Percentiles rank a stretch among this genome's conserved stretches.
phyloP scores from a whole-genome alignment of 2,113 vertebrate species.

The Brienomyrus longianalis region DNA sequence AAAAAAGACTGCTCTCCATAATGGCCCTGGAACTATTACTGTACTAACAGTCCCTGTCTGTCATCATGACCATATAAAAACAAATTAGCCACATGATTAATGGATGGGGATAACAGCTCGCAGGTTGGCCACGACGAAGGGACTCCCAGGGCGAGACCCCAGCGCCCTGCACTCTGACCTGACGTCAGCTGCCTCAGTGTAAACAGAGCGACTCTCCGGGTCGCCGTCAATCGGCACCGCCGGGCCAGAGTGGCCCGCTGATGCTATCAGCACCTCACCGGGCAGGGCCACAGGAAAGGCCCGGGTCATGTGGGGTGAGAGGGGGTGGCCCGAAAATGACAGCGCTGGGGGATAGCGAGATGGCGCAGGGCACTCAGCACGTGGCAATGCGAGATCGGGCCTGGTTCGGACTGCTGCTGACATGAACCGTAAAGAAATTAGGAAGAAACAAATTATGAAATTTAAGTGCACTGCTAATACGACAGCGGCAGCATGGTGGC shows the following conservation, averaged over 20 bases:
- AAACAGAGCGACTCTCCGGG: not conserved
- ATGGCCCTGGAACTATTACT: conserved; percentile 32
- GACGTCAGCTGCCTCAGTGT: not conserved
- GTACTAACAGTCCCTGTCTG: conserved; percentile 54
- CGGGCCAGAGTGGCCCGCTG: not conserved
- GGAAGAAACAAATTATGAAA: not conserved
- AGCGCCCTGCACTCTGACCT: conserved; percentile 1
- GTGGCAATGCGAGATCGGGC: not conserved
- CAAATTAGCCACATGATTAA: conserved; percentile 82
- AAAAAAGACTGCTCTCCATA: conserved; percentile 7
- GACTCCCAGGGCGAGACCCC: conserved; percentile 52
- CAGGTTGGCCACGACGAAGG: conserved; percentile 67
- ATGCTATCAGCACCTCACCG: not conserved
- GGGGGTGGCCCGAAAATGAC: not conserved
- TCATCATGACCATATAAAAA: conserved; percentile 58
- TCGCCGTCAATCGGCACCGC: not conserved
- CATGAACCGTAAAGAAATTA: not conserved
- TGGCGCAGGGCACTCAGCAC: not conserved
- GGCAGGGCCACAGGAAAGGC: not conserved
- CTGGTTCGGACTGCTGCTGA: not conserved
- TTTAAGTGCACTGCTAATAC: not conserved
- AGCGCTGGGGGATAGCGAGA: not conserved
- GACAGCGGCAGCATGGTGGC: not conserved
- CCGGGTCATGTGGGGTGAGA: not conserved
- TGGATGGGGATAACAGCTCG: conserved; percentile 72